Base-by-base conservation (phyloP, 2,113 vertebrate genomes). In the Rhipidura dahli region DNA sequence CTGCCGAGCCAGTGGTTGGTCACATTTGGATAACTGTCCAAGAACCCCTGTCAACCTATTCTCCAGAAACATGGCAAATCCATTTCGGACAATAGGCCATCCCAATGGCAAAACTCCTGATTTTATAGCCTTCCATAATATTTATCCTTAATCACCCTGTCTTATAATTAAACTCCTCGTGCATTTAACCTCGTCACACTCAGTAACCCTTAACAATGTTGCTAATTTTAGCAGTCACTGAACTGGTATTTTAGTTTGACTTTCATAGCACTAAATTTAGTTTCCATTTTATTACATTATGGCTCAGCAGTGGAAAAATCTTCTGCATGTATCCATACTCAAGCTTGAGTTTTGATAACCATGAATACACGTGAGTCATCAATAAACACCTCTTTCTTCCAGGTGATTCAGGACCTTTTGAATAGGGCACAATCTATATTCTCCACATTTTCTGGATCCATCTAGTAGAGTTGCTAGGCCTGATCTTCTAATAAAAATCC, bases 131-230 rank as follows among this genome's bases (percentile, higher is more conserved):
- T n/a, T 76, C 57, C 24, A 26, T 56, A 85, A 20, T 21, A 39
- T 35, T 66, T 79, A n/a, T 5, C 31, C 31, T 63, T 49, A 77
- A 51, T 27, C 21, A 72, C 26, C 5, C 24, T 72, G 19, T 39
- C 20, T 81, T 59, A 17, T 11, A 75, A 65, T 6, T 31, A 31
- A 68, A 77, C 24, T 64, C 31, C 45, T 27, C 15, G 15, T 33
- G 31, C 30, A 50, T 69, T 85, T 85, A 68, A 83, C 10, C n/a
- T 61, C 2, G 0, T 6, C 3, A 3, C 1, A 0, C 26, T 45
- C 39, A 49, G 42, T n/a, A 84, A 49, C 6, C 12, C 49, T 4
- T 21, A 54, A 83, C 28, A 64, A 49, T 0, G 1, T 19, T 40
- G 19, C 31, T 39, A 14, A n/a, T 26, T 26, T 42, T 65, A 81